phyloP scores from a whole-genome alignment of 2,797 vertebrate species.

The Phrynocephalus vlangalii region DNA sequence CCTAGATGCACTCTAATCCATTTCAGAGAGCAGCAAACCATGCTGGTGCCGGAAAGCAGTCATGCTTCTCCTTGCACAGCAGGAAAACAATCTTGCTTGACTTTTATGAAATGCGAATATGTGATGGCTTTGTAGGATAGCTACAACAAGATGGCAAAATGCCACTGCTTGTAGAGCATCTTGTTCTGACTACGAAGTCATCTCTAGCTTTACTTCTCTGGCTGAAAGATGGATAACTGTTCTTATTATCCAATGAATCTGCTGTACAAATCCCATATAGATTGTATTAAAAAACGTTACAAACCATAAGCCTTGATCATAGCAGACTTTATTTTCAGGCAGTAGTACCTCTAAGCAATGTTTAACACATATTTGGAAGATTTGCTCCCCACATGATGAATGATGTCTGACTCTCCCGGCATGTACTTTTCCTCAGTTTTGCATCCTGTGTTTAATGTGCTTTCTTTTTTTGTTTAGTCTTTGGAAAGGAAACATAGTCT shows the following conservation, averaged over 20 bases:
- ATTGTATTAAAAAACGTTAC: conserved; percentile 51
- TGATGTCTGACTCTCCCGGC: too few species aligned
- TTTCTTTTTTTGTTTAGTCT: too few species aligned
- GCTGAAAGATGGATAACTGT: conserved; percentile 38
- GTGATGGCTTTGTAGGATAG: background rate
- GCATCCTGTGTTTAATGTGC: too few species aligned
- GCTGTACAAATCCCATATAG: conserved; percentile 29
- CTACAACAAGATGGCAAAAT: background rate
- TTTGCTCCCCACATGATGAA: too few species aligned
- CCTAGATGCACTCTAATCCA: background rate
- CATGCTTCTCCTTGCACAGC: background rate
- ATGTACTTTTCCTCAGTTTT: too few species aligned
- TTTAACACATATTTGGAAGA: too few species aligned
- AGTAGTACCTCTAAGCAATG: conserved; percentile 44
- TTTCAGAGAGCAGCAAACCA: background rate
- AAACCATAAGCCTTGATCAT: conserved; percentile 66
- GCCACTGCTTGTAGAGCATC: background rate
- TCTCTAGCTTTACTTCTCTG: conserved; percentile 30
- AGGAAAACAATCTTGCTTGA: background rate
- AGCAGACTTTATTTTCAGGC: conserved; percentile 70
- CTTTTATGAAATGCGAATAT: background rate
- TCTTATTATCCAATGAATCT: conserved; percentile 46
- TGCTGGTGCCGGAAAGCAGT: background rate
- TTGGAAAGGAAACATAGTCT: too few species aligned
- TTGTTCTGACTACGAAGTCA: conserved; percentile 19